Conservation (phyloP, 2,113 vertebrate genomes). For the Nothocercus nigrocapillus region DNA sequence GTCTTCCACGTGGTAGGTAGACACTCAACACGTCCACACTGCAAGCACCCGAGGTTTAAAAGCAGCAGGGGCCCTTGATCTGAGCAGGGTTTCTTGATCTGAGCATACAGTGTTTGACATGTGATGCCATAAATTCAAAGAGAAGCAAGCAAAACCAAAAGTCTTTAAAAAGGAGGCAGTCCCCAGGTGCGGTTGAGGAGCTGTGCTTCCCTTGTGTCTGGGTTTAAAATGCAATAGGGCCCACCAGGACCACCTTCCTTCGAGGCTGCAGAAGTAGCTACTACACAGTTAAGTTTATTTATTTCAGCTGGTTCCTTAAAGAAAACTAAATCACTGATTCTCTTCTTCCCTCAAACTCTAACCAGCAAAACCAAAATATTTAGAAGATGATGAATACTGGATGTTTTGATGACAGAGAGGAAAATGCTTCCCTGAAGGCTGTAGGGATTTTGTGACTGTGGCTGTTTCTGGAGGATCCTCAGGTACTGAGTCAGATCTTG, state of each 20-base stretch:
- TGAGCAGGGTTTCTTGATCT: not conserved
- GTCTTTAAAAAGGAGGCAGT: not conserved
- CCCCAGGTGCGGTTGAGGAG: not conserved
- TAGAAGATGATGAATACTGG: not conserved
- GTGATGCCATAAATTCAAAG: not conserved
- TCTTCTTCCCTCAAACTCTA: not conserved
- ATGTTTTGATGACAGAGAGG: not conserved
- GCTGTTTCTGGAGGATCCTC: not conserved
- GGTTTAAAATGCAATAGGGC: not conserved
- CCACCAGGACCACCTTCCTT: not conserved
- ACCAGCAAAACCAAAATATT: not conserved
- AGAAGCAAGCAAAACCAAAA: not conserved
- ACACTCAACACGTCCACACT: rapidly evolving
- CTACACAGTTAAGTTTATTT: not conserved
- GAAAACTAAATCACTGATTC: not conserved
- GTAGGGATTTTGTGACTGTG: rapidly evolving
- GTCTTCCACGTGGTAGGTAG: constrained; percentile 86
- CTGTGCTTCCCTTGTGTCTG: not conserved
- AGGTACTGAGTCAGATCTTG: not conserved
- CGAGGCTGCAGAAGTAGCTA: not conserved
- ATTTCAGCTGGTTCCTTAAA: not conserved
- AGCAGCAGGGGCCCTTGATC: not conserved
- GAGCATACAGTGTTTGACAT: rapidly evolving
- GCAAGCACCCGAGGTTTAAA: not conserved
- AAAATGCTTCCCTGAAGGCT: not conserved